These are phyloP conservation scores for Naja naja DNA, from an alignment of 2,113 vertebrate genomes.

Conservation along the genomic window DNA sequence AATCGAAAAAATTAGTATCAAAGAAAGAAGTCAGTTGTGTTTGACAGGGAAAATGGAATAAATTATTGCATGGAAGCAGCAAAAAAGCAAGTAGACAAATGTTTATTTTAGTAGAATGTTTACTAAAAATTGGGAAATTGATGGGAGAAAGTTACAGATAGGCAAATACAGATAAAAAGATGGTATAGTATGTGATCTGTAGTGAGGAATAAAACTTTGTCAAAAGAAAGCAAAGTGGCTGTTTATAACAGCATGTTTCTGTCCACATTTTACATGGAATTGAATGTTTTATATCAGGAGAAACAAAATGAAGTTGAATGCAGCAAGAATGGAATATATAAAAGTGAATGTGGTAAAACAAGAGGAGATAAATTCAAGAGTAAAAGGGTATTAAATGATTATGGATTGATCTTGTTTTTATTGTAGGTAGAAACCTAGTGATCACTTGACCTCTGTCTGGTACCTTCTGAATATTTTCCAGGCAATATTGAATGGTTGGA, in stretches of 20 bases:
- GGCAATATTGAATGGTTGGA: neutral
- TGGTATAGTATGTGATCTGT: neutral
- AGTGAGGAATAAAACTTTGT: neutral
- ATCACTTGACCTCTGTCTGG: neutral
- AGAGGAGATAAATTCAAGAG: too few species aligned
- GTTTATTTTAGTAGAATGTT: neutral
- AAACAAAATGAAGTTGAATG: too few species aligned
- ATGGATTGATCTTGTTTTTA: neutral
- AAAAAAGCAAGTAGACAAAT: neutral
- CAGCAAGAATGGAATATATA: too few species aligned
- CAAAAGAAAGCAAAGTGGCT: neutral
- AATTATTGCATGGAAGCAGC: neutral
- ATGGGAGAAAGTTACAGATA: neutral
- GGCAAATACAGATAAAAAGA: neutral
- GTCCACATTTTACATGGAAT: too few species aligned
- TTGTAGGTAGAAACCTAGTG: conserved; percentile 14
- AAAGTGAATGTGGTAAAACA: too few species aligned
- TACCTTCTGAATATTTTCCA: neutral
- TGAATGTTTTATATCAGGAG: too few species aligned
- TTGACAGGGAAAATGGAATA: neutral
- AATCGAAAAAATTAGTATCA: neutral
- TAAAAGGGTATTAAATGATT: too few species aligned
- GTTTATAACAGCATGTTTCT: neutral
- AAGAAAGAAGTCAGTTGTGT: neutral
- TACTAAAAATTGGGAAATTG: neutral